Base-by-base conservation (phyloP, 2,888 invertebrate species). In the Euplexia lucipara region DNA sequence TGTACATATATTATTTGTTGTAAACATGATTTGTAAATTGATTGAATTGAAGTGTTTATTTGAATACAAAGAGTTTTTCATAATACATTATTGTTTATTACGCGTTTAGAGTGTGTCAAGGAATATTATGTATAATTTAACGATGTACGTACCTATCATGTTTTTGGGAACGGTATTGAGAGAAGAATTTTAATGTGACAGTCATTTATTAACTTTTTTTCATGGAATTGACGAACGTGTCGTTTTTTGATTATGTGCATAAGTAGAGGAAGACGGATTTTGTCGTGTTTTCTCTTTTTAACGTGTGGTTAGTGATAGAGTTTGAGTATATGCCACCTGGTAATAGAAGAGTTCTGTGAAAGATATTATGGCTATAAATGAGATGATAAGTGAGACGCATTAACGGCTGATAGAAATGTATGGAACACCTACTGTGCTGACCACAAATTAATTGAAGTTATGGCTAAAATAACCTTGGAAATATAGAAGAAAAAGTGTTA, bases 41-140 rank as follows among this genome's bases (percentile, higher is more conserved):
- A 48, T 37, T 51, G 26, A 47, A 35, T 20, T 26, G 26, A 26
- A 26, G 26, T 26, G 5, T 26, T 44, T 8, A 68, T 68, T 75
- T 64, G 41, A 64, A 75, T 75, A 75, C 75, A 75, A 75, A 62
- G 69, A 45, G 32, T 39, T 48, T 10, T 44, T 39, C n/a, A 16
- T 22, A 47, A 47, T 20, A 51, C n/a, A n/a, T 8, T n/a, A 26
- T 34, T 39, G n/a, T 52, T 35, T 52, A 41, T 58, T 42, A 42
- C 39, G 30, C 35, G 66, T 58, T 48, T 9, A 32, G n/a, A 41
- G 30, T 42, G 41, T 73, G 47, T 20, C 45, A 51, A 26, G 51
- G 41, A 53, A 68, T 62, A 48, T n/a, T 47, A 60, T 51, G 26
- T 34, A 20, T 49, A 34, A 39, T 58, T 44, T 56, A 20, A 14